Base-by-base conservation (phyloP, 2,888 invertebrate species). In the Dicroscelio sp. region DNA sequence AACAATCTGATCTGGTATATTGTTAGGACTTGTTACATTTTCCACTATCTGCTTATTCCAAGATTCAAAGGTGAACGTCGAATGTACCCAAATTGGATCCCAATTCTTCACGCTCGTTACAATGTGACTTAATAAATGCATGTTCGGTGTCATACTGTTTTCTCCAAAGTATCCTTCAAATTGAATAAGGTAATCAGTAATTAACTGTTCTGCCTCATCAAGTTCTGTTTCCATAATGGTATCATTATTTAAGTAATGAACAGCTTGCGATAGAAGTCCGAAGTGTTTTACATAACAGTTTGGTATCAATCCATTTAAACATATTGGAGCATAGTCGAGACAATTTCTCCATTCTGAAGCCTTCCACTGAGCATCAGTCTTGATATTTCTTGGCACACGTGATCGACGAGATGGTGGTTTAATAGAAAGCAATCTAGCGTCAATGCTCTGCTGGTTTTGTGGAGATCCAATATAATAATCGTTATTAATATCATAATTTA, bases 271-370 rank as follows among this genome's bases (percentile, higher is more conserved):
- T 30, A 71, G 30, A 23, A 48, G 25, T n/a, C 48, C 71, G 4
- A 71, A 71, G 35, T 43, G 71, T 12, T 25, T 43, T 23, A 30
- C 23, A 48, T 30, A 71, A 8, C n/a, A 20, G 8, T 12, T 8
- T 17, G 71, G 71, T 23, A 71, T 12, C 20, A 71, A 14, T 4
- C 71, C 71, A 10, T 71, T 6, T 20, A 71, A 71, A 71, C 71
- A 71, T 27, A 14, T 35, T 2, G 76, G 76, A 14, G 76, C 76
- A 25, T 76, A 76, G n/a, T 76, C 76, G 8, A 52, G n/a, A 33
- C 55, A 76, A n/a, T 76, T 76, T 31, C 58, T 31, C 76, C 76
- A 76, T 25, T 76, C 76, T 12, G 76, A 33, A 14, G 76, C 76
- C 23, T 71, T 71, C 43, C 30, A 71, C 38, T 48, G 30, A 17